These are phyloP conservation scores for Sebastes oblongus DNA, from an alignment of 2,797 vertebrate genomes.

Conservation along the genomic window DNA sequence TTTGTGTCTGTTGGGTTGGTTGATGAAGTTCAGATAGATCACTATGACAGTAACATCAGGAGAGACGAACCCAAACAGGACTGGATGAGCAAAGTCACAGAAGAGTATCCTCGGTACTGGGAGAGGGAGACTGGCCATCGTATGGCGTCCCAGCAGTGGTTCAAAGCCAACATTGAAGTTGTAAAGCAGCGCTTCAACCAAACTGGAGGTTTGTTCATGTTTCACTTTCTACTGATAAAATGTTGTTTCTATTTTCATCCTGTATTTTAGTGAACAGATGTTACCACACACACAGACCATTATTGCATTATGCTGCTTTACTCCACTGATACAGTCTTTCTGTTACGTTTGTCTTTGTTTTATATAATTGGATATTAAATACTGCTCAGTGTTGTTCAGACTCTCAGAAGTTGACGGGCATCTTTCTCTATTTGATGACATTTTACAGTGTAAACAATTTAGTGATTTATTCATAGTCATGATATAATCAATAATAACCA, in stretches of 20 bases:
- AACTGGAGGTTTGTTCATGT: conserved; percentile 61
- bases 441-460: too few relatives aligned
- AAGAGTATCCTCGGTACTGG: neutral
- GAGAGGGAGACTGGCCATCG: fast-evolving
- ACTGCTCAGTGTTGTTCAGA: too few relatives aligned
- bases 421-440: too few relatives aligned
- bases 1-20: conserved; percentile 39
- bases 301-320: too few relatives aligned
- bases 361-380: too few relatives aligned
- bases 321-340: too few relatives aligned
- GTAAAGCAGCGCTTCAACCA: conserved; percentile 48
- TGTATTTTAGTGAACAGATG: too few relatives aligned
- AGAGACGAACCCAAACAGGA: conserved; percentile 23
- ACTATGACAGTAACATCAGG: conserved; percentile 52
- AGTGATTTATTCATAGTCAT: too few relatives aligned
- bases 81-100: conserved; percentile 41
- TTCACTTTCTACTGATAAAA: conserved; percentile 1
- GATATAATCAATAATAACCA: too few relatives aligned
- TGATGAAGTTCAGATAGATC: neutral
- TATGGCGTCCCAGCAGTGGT: neutral
- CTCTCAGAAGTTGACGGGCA: too few relatives aligned
- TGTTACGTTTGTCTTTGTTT: too few relatives aligned
- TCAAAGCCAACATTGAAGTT: neutral
- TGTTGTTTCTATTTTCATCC: neutral
- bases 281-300: neutral